A percentile compares a stretch with the other conserved stretches of the same genome.
Evolutionary conservation across 2,888 invertebrate species (phyloP).

Genomic region (Nectonema munidae): DNA sequence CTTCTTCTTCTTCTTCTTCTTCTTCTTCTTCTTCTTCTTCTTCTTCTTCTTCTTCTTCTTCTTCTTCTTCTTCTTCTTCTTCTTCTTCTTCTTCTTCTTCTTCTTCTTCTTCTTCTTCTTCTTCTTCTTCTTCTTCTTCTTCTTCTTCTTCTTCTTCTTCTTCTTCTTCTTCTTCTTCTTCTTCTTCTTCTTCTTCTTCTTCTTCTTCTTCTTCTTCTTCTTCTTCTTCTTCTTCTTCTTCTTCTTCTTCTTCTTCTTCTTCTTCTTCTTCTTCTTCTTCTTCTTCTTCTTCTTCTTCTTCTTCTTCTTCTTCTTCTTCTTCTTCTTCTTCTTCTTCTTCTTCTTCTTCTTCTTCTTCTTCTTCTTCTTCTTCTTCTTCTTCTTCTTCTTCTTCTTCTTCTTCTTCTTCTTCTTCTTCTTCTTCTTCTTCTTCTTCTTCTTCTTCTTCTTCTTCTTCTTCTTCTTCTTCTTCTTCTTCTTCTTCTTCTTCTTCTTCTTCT

Average conservation of each 20-base stretch:
- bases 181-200: conserved; percentile 5
- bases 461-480: conserved; percentile 5
- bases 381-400: conserved; percentile 5
- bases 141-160: conserved; percentile 5
- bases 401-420: conserved; percentile 5
- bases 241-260: conserved; percentile 5
- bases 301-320: conserved; percentile 5
- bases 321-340: conserved; percentile 5
- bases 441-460: conserved; percentile 5
- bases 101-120: conserved; percentile 5
- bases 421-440: conserved; percentile 5
- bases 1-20: conserved; percentile 5
- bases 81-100: conserved; percentile 5
- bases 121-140: conserved; percentile 5
- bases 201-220: conserved; percentile 5
- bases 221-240: conserved; percentile 5
- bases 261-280: conserved; percentile 5
- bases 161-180: conserved; percentile 5
- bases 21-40: conserved; percentile 5
- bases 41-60: conserved; percentile 5
- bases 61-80: conserved; percentile 5
- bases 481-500: conserved; percentile 5
- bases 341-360: conserved; percentile 5
- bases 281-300: conserved; percentile 5
- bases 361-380: conserved; percentile 5